A percentile compares a stretch with the other conserved stretches of the same genome.
Conservation (phyloP, 2,113 vertebrate genomes). For the Capreolus pygargus region DNA sequence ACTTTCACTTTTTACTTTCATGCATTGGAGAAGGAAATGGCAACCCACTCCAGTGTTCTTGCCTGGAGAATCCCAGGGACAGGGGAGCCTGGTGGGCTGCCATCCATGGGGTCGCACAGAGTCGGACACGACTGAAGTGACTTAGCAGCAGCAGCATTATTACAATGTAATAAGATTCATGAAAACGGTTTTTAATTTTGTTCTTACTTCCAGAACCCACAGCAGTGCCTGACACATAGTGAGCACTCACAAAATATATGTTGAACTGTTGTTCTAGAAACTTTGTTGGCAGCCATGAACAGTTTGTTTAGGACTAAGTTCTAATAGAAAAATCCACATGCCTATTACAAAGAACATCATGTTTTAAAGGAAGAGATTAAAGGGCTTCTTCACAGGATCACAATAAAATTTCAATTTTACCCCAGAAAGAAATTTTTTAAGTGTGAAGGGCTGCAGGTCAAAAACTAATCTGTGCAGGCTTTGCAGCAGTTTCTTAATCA, state of each 20-base stretch:
- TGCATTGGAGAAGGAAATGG: background rate
- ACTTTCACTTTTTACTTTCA: background rate
- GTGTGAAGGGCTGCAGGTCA: background rate
- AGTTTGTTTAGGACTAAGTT: background rate
- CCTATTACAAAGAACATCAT: background rate
- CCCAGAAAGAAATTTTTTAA: background rate
- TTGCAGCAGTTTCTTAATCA: background rate
- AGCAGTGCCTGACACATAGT: background rate
- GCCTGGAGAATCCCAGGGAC: background rate
- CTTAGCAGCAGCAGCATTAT: background rate
- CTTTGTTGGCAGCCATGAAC: background rate
- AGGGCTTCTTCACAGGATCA: background rate
- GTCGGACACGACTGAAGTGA: accelerated
- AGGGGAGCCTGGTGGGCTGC: background rate
- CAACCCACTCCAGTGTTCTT: background rate
- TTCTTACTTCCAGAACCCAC: background rate
- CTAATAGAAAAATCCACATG: background rate
- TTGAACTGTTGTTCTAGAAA: background rate
- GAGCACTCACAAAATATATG: background rate
- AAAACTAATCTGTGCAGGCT: background rate
- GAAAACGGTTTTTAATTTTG: background rate
- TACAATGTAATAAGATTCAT: background rate
- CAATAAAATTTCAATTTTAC: background rate
- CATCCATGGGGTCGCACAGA: accelerated
- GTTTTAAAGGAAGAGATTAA: constrained; percentile 5